Base-by-base conservation (phyloP, 2,113 vertebrate species). In the Anolis sagrei region DNA sequence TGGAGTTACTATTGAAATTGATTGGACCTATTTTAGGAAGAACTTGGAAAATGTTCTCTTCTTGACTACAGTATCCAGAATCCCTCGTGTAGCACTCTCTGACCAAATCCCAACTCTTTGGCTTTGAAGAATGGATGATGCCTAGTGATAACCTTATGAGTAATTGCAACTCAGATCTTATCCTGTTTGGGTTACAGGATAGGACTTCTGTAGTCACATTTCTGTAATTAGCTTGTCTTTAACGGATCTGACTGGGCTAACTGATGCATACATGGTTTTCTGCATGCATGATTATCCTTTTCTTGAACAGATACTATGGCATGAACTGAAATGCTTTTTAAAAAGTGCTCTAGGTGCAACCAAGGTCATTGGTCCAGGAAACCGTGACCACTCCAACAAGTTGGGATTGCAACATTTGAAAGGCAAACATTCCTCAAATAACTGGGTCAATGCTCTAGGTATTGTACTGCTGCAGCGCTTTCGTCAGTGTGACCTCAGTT, bases 391-490 rank as follows among this genome's bases (percentile, higher is more conserved):
- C 88, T 76, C 85, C 76, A 32, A 36, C 51, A 68, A 75, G 27
- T n/a, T 92, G 87, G 0, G 7, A 36, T 58, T 91, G 73, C 74
- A 90, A 82, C 51, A 86, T 14, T 14, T 70, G 39, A 58, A 77
- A 89, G 69, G 84, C 64, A 95, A 94, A 90, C 78, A 80, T 1
- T 91, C 44, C 69, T 88, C 39, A 86, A 89, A 87, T 66, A 92
- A 88, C 7, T 23, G 76, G 64, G 34, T 1, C 0, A 89, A 70
- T 81, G 70, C 70, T 92, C 79, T 54, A 23, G 23, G 7, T 61
- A 51, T 89, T 76, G 36, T 89, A 19, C 77, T 74, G 54, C 54
- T 73, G 29, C 19, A 34, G 27, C 49, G 18, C 44, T 85, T 83
- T 92, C 80, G 78, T 84, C 75, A 64, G 9, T 9, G 13, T 87